A percentile compares a stretch with the other conserved stretches of the same genome.
Evolutionary conservation across 2,113 vertebrate genomes (phyloP).

Genomic region (Neogobius melanostomus): DNA sequence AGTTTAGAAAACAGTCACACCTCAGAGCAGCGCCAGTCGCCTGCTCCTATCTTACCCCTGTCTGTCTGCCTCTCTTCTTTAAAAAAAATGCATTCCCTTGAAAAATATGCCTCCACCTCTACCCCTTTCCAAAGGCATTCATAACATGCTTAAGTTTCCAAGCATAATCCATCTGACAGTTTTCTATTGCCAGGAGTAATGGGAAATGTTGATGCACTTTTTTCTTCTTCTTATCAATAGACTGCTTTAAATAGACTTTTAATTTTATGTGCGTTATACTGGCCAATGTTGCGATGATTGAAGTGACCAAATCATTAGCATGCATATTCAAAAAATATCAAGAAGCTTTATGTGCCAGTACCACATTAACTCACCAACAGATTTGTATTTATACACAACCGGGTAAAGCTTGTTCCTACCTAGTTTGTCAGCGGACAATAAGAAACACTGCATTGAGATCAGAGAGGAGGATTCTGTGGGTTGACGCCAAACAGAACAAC

Average conservation of each 20-base stretch:
- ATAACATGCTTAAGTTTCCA: conserved; percentile 38
- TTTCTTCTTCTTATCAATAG: neutral
- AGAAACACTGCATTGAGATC: conserved; percentile 50
- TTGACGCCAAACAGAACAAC: conserved; percentile 63
- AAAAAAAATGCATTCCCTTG: conserved; percentile 26
- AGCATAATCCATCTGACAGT: conserved; percentile 49
- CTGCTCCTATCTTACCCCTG: conserved; percentile 40
- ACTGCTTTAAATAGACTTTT: neutral
- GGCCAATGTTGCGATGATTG: conserved; percentile 15
- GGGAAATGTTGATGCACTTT: conserved; percentile 3
- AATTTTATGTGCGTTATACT: neutral
- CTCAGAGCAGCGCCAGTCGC: conserved; percentile 48
- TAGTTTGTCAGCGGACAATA: conserved; percentile 28
- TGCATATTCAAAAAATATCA: neutral
- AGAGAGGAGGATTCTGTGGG: conserved; percentile 53
- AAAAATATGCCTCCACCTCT: conserved; percentile 37
- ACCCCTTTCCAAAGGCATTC: conserved; percentile 37
- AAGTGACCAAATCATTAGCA: conserved; percentile 12
- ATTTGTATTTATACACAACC: conserved; percentile 28
- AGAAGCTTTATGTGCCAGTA: conserved; percentile 2
- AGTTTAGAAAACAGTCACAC: conserved; percentile 74
- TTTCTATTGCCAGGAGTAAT: conserved; percentile 25
- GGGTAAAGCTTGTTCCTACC: conserved; percentile 42
- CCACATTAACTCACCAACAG: conserved; percentile 13
- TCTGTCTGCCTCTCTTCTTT: conserved; percentile 34